phyloP scores from a whole-genome alignment of 2,888 invertebrate genomes.

The Thereva nobilitata region DNA sequence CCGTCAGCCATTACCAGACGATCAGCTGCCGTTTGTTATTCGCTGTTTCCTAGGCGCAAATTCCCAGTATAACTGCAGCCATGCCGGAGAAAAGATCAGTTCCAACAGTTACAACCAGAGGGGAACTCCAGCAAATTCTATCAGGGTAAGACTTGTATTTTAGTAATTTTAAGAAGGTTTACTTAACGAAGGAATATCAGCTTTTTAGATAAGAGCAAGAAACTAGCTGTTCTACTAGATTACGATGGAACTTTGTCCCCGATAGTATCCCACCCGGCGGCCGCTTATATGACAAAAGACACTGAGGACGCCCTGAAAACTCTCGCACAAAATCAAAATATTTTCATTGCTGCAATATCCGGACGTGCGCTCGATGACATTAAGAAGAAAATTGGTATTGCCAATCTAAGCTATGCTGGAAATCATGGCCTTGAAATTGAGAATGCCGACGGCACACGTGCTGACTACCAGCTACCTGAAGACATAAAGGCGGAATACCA shows the following conservation, averaged over 20 bases:
- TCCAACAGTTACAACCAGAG: conserved; percentile 49
- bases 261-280: conserved; percentile 71
- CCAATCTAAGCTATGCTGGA: conserved; percentile 70
- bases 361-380: conserved; percentile 73
- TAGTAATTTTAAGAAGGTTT: neutral
- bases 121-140: conserved; percentile 52
- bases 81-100: conserved; percentile 1
- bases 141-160: conserved; percentile 49
- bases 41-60: neutral
- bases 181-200: conserved; percentile 41
- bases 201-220: conserved; percentile 63
- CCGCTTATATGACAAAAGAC: conserved; percentile 69
- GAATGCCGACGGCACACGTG: conserved; percentile 72
- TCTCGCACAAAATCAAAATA: conserved; percentile 68
- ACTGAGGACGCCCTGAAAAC: conserved; percentile 68
- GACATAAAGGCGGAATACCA: conserved; percentile 68
- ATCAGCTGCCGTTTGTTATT: no score
- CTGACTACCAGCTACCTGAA: conserved; percentile 71
- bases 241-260: conserved; percentile 78
- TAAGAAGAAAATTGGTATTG: conserved; percentile 64
- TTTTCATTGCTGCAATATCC: conserved; percentile 72
- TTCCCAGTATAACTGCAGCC: neutral
- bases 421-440: conserved; percentile 76
- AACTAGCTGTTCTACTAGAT: conserved; percentile 70
- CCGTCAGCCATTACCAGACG: no score